Evolutionary conservation across 2,113 vertebrate species (phyloP), one percentile per base, ranked within the genome.

Genomic region (Ammodytes marinus): DNA sequence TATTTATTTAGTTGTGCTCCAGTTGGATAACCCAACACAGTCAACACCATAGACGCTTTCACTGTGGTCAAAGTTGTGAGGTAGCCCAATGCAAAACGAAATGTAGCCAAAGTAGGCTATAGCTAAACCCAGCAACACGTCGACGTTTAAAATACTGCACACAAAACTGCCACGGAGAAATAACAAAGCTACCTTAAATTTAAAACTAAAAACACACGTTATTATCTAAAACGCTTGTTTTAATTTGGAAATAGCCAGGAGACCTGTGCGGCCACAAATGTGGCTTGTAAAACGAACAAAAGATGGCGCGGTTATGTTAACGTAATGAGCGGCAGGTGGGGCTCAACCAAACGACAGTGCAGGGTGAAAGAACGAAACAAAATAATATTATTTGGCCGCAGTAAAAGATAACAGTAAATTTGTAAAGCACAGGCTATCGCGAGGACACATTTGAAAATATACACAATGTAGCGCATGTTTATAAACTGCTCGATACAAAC

Each of bases 281-380:
- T 42, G 39, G 15, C 7, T 6, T 42, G 40, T 6, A 40, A 19
- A 15, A 43, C 1, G 9, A 17, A 12, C 43, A 46, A 27, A 14
- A 19, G 35, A 40, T 7, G 2, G 35, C 4, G 6, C 5, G 8
- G 43, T 2, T 49, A 35, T 8, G 68, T 80, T 4, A 66, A 27
- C 2, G 42, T 45, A 57, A 76, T 8, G 72, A 55, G 49, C 55
- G 0, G 42, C 71, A 82, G 72, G 65, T 82, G 72, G 17, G 35
- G 19, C 27, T 71, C 10, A 45, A 17, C 45, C 3, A 4, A 14
- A 13, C 13, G 6, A 9, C 0, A 5, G 3, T 2, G 6, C 13
- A 4, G 2, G 8, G 10, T 27, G 1, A n/a, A 4, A 54, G 3
- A 2, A 19, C 17, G 1, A 14, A 49, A 8, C 55, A 12, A 4